Conservation (phyloP, 2,888 invertebrate species). For the Volucella bombylans region DNA sequence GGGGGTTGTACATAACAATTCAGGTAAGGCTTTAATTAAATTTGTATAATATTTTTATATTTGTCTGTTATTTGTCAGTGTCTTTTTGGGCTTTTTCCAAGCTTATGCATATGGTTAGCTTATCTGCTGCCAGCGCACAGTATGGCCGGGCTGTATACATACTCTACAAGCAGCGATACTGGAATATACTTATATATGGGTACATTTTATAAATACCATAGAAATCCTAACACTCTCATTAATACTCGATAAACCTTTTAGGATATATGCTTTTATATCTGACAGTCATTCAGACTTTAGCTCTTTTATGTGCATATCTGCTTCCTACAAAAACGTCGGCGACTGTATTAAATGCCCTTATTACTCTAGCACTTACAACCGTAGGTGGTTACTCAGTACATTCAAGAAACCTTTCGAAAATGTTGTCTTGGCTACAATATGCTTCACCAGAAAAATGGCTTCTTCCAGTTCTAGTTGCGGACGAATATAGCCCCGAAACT, state of each 20-base stretch:
- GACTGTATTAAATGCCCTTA: slow-evolving; percentile 85
- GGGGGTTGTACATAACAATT: slow-evolving; percentile 89
- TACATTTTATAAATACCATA: slow-evolving; percentile 78
- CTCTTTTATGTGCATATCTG: slow-evolving; percentile 87
- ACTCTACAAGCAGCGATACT: slow-evolving; percentile 86
- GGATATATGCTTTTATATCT: slow-evolving; percentile 89
- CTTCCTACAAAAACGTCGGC: slow-evolving; percentile 87
- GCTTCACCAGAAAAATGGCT: slow-evolving; percentile 90
- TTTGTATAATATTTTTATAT: background rate
- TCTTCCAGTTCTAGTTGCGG: slow-evolving; percentile 86
- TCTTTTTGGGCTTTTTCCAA: slow-evolving; percentile 90
- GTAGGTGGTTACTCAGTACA: slow-evolving; percentile 89
- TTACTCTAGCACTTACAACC: slow-evolving; percentile 85
- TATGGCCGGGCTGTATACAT: slow-evolving; percentile 92
- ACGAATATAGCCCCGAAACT: slow-evolving; percentile 87
- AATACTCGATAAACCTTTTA: slow-evolving; percentile 77
- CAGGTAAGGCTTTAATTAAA: slow-evolving; percentile 85
- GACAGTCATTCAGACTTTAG: slow-evolving; percentile 87
- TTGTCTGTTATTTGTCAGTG: slow-evolving; percentile 84
- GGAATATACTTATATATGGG: slow-evolving; percentile 89
- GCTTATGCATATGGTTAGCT: slow-evolving; percentile 90
- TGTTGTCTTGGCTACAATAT: slow-evolving; percentile 87
- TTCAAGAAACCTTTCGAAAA: slow-evolving; percentile 86
- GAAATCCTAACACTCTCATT: too few species aligned
- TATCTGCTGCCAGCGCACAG: slow-evolving; percentile 94